Percentiles rank a stretch among this genome's conserved stretches.
phyloP scores from a whole-genome alignment of 2,797 vertebrate genomes.

The Distichodus sexfasciatus region DNA sequence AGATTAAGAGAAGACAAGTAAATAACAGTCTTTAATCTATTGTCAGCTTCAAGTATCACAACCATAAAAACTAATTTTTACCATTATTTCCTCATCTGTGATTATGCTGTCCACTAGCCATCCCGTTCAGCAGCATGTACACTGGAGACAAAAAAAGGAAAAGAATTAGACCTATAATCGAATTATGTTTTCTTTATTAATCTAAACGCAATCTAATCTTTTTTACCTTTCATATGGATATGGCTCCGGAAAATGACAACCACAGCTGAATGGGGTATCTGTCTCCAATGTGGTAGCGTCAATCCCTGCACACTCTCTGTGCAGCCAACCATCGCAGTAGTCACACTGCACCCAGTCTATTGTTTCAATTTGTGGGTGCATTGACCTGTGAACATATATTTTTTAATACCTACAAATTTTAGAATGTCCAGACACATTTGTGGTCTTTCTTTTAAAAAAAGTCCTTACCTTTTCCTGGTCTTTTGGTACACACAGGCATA shows the following conservation, averaged over 20 bases:
- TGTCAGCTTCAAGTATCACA: background rate
- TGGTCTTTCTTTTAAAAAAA: background rate
- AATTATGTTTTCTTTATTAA: background rate
- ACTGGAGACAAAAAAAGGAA: background rate
- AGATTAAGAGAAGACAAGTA: background rate
- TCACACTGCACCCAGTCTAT: conserved; percentile 7
- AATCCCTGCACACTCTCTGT: background rate
- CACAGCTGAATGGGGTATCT: background rate
- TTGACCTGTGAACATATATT: background rate
- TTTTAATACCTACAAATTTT: no score
- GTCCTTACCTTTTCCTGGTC: background rate
- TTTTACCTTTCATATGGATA: background rate
- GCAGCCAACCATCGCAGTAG: background rate
- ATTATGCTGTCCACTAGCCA: background rate
- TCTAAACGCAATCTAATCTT: background rate
- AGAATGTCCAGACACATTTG: background rate
- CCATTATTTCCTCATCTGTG: background rate
- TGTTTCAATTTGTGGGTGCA: background rate
- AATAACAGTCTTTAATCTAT: background rate
- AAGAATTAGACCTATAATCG: no score
- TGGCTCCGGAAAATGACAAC: background rate
- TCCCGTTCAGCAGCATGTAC: background rate
- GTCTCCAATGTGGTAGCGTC: background rate
- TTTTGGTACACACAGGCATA: background rate
- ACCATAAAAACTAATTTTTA: background rate